Conservation (phyloP, 2,797 vertebrate genomes). For the Aldrovandia affinis region DNA sequence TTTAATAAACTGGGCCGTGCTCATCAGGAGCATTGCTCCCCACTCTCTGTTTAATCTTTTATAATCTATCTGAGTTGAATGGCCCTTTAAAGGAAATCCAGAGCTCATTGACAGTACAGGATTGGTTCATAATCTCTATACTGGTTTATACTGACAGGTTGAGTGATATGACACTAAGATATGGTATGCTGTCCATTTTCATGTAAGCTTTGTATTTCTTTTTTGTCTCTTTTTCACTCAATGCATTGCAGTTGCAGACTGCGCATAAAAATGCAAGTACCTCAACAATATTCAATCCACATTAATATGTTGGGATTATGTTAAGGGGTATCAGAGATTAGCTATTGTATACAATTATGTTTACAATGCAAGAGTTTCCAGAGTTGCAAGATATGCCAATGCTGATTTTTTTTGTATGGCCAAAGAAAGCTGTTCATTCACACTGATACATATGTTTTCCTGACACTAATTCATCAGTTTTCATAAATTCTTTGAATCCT, state of each 20-base stretch:
- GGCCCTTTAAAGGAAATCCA: slow-evolving; percentile 46
- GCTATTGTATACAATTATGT: too few species aligned
- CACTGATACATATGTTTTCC: background rate
- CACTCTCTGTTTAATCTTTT: slow-evolving; percentile 49
- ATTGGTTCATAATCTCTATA: slow-evolving; percentile 47
- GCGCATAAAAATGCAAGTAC: background rate
- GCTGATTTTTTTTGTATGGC: too few species aligned
- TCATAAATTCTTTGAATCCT: background rate
- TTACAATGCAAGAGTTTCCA: too few species aligned
- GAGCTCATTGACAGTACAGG: slow-evolving; percentile 39
- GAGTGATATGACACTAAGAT: slow-evolving; percentile 40
- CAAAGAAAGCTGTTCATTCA: background rate
- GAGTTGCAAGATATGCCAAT: too few species aligned
- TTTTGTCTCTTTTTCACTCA: background rate
- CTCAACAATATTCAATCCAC: too few species aligned
- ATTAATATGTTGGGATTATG: too few species aligned
- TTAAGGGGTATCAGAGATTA: too few species aligned
- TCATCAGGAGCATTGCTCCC: slow-evolving; percentile 33
- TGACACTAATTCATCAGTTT: background rate
- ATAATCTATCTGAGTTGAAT: slow-evolving; percentile 42
- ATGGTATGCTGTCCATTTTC: slow-evolving; percentile 36
- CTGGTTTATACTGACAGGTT: slow-evolving; percentile 41
- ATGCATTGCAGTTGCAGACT: background rate
- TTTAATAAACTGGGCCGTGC: slow-evolving; percentile 25
- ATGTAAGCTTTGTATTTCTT: slow-evolving; percentile 36